Evolutionary conservation across 2,888 invertebrate genomes (phyloP).

Genomic region (Phaedon cochleariae): DNA sequence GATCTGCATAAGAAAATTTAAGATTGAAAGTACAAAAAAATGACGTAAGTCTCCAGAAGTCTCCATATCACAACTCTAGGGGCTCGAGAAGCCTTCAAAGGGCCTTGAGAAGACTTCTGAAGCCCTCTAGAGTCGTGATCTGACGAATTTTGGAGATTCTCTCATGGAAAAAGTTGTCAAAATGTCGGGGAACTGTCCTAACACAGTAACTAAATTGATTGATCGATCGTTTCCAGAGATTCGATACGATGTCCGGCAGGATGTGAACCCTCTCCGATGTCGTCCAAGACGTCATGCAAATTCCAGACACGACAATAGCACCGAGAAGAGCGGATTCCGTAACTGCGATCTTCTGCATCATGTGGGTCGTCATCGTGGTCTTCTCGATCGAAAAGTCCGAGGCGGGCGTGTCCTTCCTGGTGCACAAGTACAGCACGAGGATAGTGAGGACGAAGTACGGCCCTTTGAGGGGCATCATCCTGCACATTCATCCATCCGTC

Average conservation of each 20-base stretch:
- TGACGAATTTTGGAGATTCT: too few relatives aligned
- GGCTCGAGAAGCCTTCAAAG: too few relatives aligned
- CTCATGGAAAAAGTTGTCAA: too few relatives aligned
- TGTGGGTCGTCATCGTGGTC: conserved; percentile 67
- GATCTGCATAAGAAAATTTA: too few relatives aligned
- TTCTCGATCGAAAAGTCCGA: conserved; percentile 67
- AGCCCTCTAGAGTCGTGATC: too few relatives aligned
- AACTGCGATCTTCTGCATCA: conserved; percentile 54
- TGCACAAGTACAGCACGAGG: conserved; percentile 82
- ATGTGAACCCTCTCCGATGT: conserved; percentile 30
- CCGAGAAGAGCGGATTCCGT: conserved; percentile 51
- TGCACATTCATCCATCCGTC: conserved; percentile 82
- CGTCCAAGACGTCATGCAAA: conserved; percentile 60
- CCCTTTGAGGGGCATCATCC: conserved; percentile 83
- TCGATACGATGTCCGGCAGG: conserved; percentile 3
- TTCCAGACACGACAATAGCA: conserved; percentile 51
- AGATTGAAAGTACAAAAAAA: too few relatives aligned
- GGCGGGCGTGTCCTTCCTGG: conserved; percentile 63
- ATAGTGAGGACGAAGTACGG: conserved; percentile 92
- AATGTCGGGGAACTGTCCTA: too few relatives aligned
- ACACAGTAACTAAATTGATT: too few relatives aligned
- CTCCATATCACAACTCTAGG: too few relatives aligned
- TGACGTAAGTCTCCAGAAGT: too few relatives aligned
- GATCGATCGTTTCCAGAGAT: not conserved
- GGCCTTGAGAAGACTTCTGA: too few relatives aligned